Conservation (phyloP, 1,140 invertebrate species). For the Acromyrmex charruanus region DNA sequence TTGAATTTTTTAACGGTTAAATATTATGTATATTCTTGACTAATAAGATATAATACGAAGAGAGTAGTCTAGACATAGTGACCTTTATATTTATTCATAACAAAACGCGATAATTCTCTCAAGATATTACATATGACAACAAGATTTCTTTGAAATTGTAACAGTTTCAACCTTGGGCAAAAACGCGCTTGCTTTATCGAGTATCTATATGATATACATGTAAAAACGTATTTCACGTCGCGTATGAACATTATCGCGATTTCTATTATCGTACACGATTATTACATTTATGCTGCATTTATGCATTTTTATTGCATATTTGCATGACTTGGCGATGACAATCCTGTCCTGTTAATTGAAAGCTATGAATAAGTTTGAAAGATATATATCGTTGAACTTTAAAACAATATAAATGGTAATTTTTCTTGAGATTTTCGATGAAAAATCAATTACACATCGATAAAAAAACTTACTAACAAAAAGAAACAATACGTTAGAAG, state of each 20-base stretch:
- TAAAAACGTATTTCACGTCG: background rate
- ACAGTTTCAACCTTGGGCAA: background rate
- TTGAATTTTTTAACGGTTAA: background rate
- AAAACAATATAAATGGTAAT: slow-evolving; percentile 13
- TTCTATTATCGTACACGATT: background rate
- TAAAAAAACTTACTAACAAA: background rate
- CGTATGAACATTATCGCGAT: background rate
- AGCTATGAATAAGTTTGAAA: background rate
- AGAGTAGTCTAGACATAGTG: background rate
- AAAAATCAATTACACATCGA: background rate
- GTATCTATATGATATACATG: background rate
- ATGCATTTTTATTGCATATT: background rate
- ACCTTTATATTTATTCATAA: slow-evolving; percentile 25
- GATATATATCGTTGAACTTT: background rate
- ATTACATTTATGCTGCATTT: background rate
- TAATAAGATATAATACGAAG: background rate
- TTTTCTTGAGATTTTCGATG: background rate
- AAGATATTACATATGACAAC: background rate
- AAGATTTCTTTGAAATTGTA: slow-evolving; percentile 13
- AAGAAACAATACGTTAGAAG: background rate
- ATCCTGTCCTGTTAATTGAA: background rate
- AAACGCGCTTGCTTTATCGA: background rate
- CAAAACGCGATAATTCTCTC: background rate
- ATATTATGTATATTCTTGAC: background rate
- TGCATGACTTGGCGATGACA: background rate